Evolutionary conservation across 2,888 invertebrate genomes (phyloP), one percentile per base, ranked within the genome.

Genomic region (Rotaria magnacalcarata): DNA sequence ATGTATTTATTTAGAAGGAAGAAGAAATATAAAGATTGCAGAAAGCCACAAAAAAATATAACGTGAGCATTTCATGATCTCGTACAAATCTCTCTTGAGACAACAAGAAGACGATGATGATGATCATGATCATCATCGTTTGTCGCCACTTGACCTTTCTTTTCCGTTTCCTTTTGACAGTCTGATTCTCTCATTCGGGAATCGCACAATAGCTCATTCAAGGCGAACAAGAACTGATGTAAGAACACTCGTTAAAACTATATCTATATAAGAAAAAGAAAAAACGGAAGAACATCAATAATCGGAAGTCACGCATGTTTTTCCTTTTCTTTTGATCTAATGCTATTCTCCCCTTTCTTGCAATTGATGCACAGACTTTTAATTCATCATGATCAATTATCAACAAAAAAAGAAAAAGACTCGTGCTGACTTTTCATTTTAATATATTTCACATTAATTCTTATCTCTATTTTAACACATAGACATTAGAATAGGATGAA

Each of bases 151-250:
- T 67, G 67, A 67, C 67, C 67, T 67, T 27, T 67, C 19, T 34
- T 34, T 67, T 67, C 67, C 67, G 34, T 34, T 67, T 67, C 34
- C 67, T 67, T 67, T 34, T 41, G 19, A 67, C 67, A 67, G 34
- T 67, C 34, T 41, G 34, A 14, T 14, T 67, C 34, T 41, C 34
- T 34, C 67, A 67, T 67, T 41, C 67, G 67, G 67, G 67, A 67
- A 67, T 41, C 67, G 19, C 67, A 67, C 67, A 67, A 67, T 67
- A 67, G 67, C 19, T 67, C 67, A 67, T 67, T 67, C 67, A 67
- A 67, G 67, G 67, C 67, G 19, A 67, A 67, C 67, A 7, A 41
- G 67, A 34, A 34, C 14, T 41, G 67, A 67, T 19, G 34, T 34
- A 67, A 41, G 34, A 41, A 67, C 34, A 67, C 14, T 41, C 34